These are phyloP conservation scores for Troilus luridus DNA, from an alignment of 2,888 invertebrate species.

Conservation along the genomic window DNA sequence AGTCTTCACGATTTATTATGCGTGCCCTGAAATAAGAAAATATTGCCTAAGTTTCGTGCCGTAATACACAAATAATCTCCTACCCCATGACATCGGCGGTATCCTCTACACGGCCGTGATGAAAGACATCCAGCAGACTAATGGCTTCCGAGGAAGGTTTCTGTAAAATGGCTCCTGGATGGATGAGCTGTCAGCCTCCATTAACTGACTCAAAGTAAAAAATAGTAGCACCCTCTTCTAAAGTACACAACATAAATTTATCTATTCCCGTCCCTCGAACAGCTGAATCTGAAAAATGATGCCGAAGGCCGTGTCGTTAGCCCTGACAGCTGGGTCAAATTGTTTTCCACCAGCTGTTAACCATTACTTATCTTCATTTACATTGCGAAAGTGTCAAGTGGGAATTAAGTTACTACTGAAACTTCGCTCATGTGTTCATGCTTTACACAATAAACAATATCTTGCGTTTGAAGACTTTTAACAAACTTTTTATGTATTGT, in stretches of 20 bases:
- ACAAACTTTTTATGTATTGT: too few species aligned
- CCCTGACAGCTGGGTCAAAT: conserved; percentile 12
- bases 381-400: conserved; percentile 29
- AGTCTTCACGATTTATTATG: too few species aligned
- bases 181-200: conserved; percentile 36
- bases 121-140: conserved; percentile 39
- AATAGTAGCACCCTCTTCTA: conserved; percentile 44
- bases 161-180: conserved; percentile 40
- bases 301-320: conserved; percentile 25
- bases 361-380: conserved; percentile 29
- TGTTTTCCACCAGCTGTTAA: conserved; percentile 34
- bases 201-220: conserved; percentile 41
- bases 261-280: conserved; percentile 37
- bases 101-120: not conserved
- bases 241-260: conserved; percentile 50
- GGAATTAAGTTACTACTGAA: conserved; percentile 20
- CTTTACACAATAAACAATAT: not conserved
- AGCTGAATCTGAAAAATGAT: conserved; percentile 42
- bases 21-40: too few species aligned
- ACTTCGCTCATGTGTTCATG: not conserved
- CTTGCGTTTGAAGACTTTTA: not conserved
- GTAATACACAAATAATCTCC: not conserved
- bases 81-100: not conserved
- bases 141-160: not conserved
- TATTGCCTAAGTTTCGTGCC: too few species aligned